These are phyloP conservation scores for Epizoanthus stellaris DNA, from an alignment of 92 coral and sea anemone genomes.

Conservation along the genomic window DNA sequence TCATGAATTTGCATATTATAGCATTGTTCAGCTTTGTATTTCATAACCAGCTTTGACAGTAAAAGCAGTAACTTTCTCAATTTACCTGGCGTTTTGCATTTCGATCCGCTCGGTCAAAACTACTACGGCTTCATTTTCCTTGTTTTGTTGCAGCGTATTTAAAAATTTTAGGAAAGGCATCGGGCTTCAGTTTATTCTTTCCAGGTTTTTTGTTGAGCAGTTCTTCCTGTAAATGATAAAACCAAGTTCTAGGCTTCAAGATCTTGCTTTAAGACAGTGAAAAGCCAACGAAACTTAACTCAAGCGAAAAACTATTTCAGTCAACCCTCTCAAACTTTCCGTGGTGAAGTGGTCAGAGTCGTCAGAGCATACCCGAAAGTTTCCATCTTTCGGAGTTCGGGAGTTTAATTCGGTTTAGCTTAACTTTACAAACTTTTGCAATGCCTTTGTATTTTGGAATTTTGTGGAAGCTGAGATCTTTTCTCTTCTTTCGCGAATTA, in stretches of 20 bases:
- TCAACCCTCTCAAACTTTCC: slow-evolving; percentile 15
- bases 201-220: slow-evolving; percentile 15
- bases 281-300: slow-evolving; percentile 17
- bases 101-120: slow-evolving; percentile 29
- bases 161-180: slow-evolving; percentile 8
- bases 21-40: not conserved
- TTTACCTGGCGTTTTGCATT: slow-evolving; percentile 17
- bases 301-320: not conserved
- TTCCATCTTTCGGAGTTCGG: not conserved
- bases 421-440: slow-evolving; percentile 3
- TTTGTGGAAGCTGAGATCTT: not conserved
- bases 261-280: slow-evolving; percentile 10
- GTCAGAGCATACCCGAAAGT: not conserved
- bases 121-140: not conserved
- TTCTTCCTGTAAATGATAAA: slow-evolving; percentile 19
- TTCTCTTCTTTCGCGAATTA: not conserved
- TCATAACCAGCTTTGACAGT: slow-evolving; percentile 21
- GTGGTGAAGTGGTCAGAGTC: not conserved
- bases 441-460: not conserved
- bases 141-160: slow-evolving; percentile 9
- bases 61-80: slow-evolving; percentile 13
- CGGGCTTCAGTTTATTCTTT: slow-evolving; percentile 7
- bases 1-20: not conserved
- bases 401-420: slow-evolving; percentile 1
- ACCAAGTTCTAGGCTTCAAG: slow-evolving; percentile 27